Conservation (phyloP, 2,888 invertebrate species). For the Drosophila kokeensis region DNA sequence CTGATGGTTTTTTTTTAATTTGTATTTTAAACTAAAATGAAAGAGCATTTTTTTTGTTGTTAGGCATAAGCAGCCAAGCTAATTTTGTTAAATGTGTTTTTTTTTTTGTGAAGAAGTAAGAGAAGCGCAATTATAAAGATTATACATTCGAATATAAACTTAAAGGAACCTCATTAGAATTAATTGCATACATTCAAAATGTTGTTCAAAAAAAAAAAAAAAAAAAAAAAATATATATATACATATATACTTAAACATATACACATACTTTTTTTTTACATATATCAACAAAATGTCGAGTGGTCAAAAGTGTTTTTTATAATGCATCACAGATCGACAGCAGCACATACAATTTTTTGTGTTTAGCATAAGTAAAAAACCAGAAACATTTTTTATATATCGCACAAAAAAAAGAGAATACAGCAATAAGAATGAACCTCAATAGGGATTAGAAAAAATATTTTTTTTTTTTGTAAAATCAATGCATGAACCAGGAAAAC, state of each 20-base stretch:
- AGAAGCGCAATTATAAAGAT: slow-evolving; percentile 54
- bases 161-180: slow-evolving; percentile 66
- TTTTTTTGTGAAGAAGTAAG: slow-evolving; percentile 31
- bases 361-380: slow-evolving; percentile 64
- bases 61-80: slow-evolving; percentile 76
- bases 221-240: slow-evolving; percentile 45
- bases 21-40: slow-evolving; percentile 47
- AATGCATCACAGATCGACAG: slow-evolving; percentile 50
- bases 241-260: slow-evolving; percentile 48
- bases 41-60: slow-evolving; percentile 56
- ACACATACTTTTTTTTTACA: slow-evolving; percentile 48
- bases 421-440: slow-evolving; percentile 48
- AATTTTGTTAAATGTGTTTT: slow-evolving; percentile 67
- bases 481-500: slow-evolving; percentile 42
- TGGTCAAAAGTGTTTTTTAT: slow-evolving; percentile 55
- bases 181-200: slow-evolving; percentile 74
- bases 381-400: slow-evolving; percentile 58
- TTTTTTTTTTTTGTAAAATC: slow-evolving; percentile 45
- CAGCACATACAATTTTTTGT: slow-evolving; percentile 69
- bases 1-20: slow-evolving; percentile 40
- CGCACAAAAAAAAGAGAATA: slow-evolving; percentile 7
- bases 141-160: slow-evolving; percentile 17
- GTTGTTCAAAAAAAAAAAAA: too few relatives aligned
- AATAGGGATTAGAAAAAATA: slow-evolving; percentile 64
- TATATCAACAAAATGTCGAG: slow-evolving; percentile 52